A percentile compares a stretch with the other conserved stretches of the same genome.
Conservation (phyloP, 2,797 vertebrate genomes). For the Fundulus diaphanus region DNA sequence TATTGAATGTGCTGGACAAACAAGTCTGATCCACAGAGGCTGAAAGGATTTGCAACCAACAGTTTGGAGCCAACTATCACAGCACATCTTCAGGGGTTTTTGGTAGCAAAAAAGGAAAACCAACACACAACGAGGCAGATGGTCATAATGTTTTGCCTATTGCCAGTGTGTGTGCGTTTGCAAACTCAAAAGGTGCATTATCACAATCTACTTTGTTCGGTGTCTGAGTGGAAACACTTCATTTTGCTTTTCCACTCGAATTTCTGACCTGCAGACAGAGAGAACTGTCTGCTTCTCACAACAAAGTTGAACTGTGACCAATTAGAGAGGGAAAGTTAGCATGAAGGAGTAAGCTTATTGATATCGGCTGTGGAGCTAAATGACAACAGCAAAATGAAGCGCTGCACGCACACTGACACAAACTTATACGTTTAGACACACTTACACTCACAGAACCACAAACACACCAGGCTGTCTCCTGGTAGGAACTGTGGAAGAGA, state of each 20-base stretch:
- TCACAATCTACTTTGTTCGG: constrained; percentile 24
- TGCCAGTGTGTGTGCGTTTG: not conserved
- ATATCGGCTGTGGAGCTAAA: constrained; percentile 43
- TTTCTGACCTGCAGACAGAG: constrained; percentile 44
- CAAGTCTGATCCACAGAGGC: too few species aligned
- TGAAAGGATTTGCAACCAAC: too few species aligned
- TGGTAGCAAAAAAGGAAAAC: not conserved
- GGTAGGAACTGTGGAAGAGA: constrained; percentile 21
- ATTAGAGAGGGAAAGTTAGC: constrained; percentile 61
- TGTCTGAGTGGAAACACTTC: constrained; percentile 15
- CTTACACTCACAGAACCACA: not conserved
- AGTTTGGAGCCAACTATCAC: too few species aligned
- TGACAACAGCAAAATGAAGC: constrained; percentile 41
- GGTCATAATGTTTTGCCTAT: not conserved
- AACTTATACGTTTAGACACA: not conserved
- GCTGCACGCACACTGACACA: constrained; percentile 12
- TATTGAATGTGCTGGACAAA: too few species aligned
- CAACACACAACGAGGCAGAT: not conserved
- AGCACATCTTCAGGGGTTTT: not conserved
- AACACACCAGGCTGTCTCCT: constrained; percentile 10
- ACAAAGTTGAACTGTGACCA: constrained; percentile 63
- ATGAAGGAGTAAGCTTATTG: constrained; percentile 41
- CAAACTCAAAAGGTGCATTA: constrained; percentile 23
- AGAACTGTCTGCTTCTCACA: constrained; percentile 35
- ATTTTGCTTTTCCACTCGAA: constrained; percentile 29